Base-by-base conservation (phyloP, 2,113 vertebrate genomes). In the Muntiacus muntjak region DNA sequence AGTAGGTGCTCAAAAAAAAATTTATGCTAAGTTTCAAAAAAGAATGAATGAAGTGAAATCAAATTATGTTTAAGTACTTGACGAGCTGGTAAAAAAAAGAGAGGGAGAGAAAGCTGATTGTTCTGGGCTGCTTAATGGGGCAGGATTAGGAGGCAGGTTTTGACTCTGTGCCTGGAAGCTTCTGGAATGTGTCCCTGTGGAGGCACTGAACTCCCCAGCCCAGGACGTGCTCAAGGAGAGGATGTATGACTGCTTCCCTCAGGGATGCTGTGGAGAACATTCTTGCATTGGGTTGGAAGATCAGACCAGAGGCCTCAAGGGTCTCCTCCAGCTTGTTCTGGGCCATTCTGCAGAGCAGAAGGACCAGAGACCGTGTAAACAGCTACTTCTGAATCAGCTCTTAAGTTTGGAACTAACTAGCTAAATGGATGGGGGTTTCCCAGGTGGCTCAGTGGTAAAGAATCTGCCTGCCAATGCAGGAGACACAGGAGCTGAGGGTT, bases 11-110 rank as follows among this genome's bases (percentile, higher is more conserved):
- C 85, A 50, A 93, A 93, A 92, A 92, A 92, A 87, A 50, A 4
- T 76, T 89, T 36, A 93, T 47, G 89, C 33, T 93, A 78, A 81
- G 86, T 96, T 91, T 95, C 57, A 60, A 52, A 84, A 87, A 91
- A 14, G 36, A 91, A 76, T 36, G 28, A 95, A 60, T 71, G 67
- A 90, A 83, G 30, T 36, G 47, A 92, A 96, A 71, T 88, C 79
- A 85, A 74, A 52, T n/a, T 71, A 36, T 74, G 64, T 95, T 94
- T 36, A 94, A 78, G 60, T 86, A 87, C 54, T 40, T 76, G 79
- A 81, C 82, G 83, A 86, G 30, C 55, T 60, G 14, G 26, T 84
- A 78, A 57, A 71, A 54, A 45, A 78, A 10, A 47, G 54, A 89
- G 81, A 33, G 15, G 14, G 45, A 50, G 15, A 83, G 26, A 43